Base-by-base conservation (phyloP, 2,113 vertebrate species). In the Melanerpes formicivorus region DNA sequence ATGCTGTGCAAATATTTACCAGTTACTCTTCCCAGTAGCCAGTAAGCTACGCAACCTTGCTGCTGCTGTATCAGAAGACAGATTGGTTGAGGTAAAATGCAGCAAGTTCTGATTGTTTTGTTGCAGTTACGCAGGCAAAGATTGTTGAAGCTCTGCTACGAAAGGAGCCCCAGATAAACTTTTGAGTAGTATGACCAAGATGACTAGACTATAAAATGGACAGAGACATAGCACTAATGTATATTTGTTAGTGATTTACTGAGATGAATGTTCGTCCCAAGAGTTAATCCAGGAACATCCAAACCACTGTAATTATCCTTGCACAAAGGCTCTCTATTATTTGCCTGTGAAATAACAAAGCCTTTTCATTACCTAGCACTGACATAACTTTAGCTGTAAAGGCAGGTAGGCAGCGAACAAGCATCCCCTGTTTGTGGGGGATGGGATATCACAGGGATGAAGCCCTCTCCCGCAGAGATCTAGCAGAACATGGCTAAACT, bases 341-440 rank as follows among this genome's bases (percentile, higher is more conserved):
- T 96, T 96, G 70, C 81, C 87, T 87, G 89, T 91, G 95, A 83
- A 90, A 83, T 82, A 86, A 87, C 78, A 77, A 94, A 70, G 62
- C 63, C 95, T 97, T 95, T 95, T 95, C 79, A 66, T 95, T 96
- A 92, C 90, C 88, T 95, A 66, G 71, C 50, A 81, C 69, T 92
- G 92, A 92, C 82, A 93, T 83, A 89, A 79, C 88, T 96, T 92
- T 66, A 90, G 85, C 83, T 87, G 71, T 81, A 93, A 70, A 78
- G 87, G 71, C 90, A 95, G 94, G 90, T 82, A 96, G 88, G 77
- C 71, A 90, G 74, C 0, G 22, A 94, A 80, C 64, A 66, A 87
- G 56, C 85, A 87, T 94, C n/a, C 27, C 10, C 34, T 91, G 56
- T 91, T 66, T 88, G 77, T 93, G 88, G 89, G 90, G 80, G 85